Evolutionary conservation across 2,113 vertebrate genomes (phyloP).

Genomic region (Neoarius graeffei): DNA sequence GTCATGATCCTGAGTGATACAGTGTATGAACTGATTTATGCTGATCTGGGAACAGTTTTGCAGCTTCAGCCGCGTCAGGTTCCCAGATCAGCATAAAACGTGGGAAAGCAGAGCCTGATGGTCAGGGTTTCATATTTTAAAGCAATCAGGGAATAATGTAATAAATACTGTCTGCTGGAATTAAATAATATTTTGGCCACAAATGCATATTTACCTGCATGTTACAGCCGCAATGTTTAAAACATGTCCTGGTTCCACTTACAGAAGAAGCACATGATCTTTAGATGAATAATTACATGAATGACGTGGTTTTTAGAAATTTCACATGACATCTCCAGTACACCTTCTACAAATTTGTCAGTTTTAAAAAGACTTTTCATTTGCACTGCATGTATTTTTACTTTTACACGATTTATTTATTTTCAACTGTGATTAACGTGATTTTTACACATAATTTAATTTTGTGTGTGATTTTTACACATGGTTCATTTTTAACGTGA

Average conservation of each 20-base stretch:
- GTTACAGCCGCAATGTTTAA: not conserved
- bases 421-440: not conserved
- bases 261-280: slow-evolving; percentile 5
- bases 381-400: not conserved
- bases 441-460: not conserved
- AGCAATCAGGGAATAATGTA: not conserved
- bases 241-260: not conserved
- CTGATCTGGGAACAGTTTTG: slow-evolving; percentile 24
- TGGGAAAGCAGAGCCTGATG: slow-evolving; percentile 2
- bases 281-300: not conserved
- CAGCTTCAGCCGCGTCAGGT: not conserved
- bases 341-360: not conserved
- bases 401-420: not conserved
- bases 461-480: not conserved
- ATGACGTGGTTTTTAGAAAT: not conserved
- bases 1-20: not conserved
- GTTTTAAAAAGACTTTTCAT: not conserved
- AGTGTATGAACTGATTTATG: not conserved
- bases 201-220: not conserved
- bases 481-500: not conserved
- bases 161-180: not conserved
- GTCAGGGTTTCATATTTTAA: not conserved
- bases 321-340: not conserved
- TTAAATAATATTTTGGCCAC: not conserved
- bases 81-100: slow-evolving; percentile 2